Evolutionary conservation across 2,888 invertebrate genomes (phyloP).

Genomic region (Cerceris ruficornis): DNA sequence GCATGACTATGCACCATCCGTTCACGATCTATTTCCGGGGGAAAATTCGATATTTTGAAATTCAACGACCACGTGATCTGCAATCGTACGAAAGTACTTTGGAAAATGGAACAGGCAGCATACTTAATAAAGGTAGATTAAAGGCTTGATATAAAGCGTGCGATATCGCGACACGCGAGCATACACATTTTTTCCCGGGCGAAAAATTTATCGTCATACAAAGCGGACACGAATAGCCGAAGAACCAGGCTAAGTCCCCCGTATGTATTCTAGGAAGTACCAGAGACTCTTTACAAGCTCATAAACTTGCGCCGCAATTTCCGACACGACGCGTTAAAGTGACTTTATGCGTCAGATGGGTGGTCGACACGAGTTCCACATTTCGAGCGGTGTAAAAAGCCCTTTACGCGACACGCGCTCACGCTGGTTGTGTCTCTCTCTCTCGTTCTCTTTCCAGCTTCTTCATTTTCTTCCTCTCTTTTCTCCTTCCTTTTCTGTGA

Average conservation of each 20-base stretch:
- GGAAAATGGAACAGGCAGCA: slow-evolving; percentile 30
- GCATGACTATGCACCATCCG: too few relatives aligned
- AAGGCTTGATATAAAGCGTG: slow-evolving; percentile 27
- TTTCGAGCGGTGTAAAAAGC: slow-evolving; percentile 52
- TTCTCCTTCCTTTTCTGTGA: slow-evolving; percentile 20
- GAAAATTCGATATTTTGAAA: neutral
- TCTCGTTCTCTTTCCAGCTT: neutral
- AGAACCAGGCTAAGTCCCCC: slow-evolving; percentile 15
- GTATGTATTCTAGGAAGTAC: slow-evolving; percentile 45
- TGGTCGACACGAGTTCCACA: slow-evolving; percentile 54
- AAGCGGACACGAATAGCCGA: slow-evolving; percentile 36
- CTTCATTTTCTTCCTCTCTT: slow-evolving; percentile 2
- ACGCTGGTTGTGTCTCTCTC: slow-evolving; percentile 11
- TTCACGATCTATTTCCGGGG: too few relatives aligned
- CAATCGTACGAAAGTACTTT: slow-evolving; percentile 36
- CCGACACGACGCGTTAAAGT: slow-evolving; percentile 49
- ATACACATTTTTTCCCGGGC: slow-evolving; percentile 3
- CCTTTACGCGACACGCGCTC: slow-evolving; percentile 47
- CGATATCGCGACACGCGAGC: neutral
- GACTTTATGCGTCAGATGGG: slow-evolving; percentile 50
- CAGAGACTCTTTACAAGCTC: slow-evolving; percentile 48
- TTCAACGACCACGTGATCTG: slow-evolving; percentile 32
- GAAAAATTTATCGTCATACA: slow-evolving; percentile 45
- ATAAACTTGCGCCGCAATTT: slow-evolving; percentile 53
- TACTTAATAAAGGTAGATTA: slow-evolving; percentile 54